Evolutionary conservation across 2,797 vertebrate genomes (phyloP), one percentile per base, ranked within the genome.

Genomic region (Acanthurus lineatus): DNA sequence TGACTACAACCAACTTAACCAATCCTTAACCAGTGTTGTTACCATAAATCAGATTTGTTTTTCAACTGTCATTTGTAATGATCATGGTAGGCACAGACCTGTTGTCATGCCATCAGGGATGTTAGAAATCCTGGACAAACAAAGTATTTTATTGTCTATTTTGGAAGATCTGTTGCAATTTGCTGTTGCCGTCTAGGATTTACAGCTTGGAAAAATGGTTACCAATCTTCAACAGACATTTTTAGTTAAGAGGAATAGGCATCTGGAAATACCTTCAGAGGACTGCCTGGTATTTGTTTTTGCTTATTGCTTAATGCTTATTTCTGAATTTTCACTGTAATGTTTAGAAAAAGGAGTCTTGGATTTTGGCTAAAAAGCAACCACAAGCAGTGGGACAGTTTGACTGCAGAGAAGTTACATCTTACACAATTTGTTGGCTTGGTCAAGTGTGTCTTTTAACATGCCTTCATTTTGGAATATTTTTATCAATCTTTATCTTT

Each of bases 401-500:
- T 32, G 40, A 56, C 38, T 38, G 25, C 35, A 58, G 9, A 58
- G 52, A 58, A 28, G 19, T 63, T 25, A 16, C 9, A 22, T 42
- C 4, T 42, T 45, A 14, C 9, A 20, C 53, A 38, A 72, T 3
- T 53, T 54, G 47, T 19, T 5, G n/a, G 38, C 17, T 58, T 65
- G 15, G 10, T 57, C n/a, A 60, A 19, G 2, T 51, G 15, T 35
- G 22, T 60, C 20, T 35, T 8, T 59, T 19, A 38, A 40, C 28
- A 3, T 62, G 25, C 28, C 44, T 76, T 58, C 45, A 59, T 17
- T 52, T 15, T 22, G 25, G 6, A 32, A 20, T 9, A 9, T 1
- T 42, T 11, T 49, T 65, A 60, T 70, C 32, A 14, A 54, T 60
- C 11, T 54, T 48, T 47, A 59, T 64, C 71, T 54, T 42, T 59